phyloP scores from a whole-genome alignment of 2,797 vertebrate species.

The Sus cebifrons region DNA sequence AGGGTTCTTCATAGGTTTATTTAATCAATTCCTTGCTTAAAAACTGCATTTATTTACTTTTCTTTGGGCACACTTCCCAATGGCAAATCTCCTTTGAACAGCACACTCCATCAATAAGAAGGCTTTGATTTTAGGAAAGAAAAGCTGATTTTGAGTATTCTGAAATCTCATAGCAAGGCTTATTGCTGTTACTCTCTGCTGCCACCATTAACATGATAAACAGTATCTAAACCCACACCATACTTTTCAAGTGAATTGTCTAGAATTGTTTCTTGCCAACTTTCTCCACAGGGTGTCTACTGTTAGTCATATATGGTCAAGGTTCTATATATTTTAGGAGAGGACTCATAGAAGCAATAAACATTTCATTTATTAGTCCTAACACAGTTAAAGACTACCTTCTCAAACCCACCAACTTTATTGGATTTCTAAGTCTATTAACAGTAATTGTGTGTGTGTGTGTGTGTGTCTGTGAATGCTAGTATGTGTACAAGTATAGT shows the following conservation, averaged over 20 bases:
- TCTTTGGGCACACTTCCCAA: constrained; percentile 46
- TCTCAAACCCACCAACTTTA: constrained; percentile 43
- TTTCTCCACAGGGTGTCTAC: constrained; percentile 17
- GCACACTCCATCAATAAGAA: background rate
- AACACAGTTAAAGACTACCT: background rate
- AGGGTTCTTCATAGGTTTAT: constrained; percentile 30
- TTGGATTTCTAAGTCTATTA: constrained; percentile 37
- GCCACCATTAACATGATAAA: background rate
- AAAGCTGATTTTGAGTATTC: constrained; percentile 57
- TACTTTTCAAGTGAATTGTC: constrained; percentile 5
- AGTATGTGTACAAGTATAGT: background rate
- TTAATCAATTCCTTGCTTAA: constrained; percentile 18
- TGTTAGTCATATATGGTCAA: constrained; percentile 10
- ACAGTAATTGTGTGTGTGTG: background rate
- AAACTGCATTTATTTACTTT: constrained; percentile 61
- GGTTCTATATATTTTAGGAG: constrained; percentile 46
- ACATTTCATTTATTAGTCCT: constrained; percentile 27
- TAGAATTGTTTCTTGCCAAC: constrained; percentile 10
- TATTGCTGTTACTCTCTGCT: constrained; percentile 16
- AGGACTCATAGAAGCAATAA: background rate
- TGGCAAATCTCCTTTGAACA: constrained; percentile 31
- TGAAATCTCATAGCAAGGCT: constrained; percentile 18
- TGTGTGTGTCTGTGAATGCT: background rate
- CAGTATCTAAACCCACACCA: background rate
- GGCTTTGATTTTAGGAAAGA: constrained; percentile 55